A percentile compares a stretch with the other conserved stretches of the same genome.
These are phyloP conservation scores for Crematogaster levior DNA, from an alignment of 2,888 invertebrate genomes.

Conservation along the genomic window DNA sequence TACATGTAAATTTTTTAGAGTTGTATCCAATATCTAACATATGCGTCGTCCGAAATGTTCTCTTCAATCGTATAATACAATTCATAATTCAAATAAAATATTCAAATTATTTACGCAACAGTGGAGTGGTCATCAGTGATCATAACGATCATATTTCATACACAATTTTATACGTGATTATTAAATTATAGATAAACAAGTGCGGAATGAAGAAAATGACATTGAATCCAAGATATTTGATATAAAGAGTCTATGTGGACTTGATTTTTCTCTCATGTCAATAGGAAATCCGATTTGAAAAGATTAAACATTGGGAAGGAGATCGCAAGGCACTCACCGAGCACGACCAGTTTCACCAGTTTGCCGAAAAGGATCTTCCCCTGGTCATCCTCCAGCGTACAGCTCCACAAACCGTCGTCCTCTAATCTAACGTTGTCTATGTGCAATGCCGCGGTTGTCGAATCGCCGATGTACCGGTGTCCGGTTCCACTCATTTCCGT, in stretches of 20 bases:
- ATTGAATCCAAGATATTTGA: not conserved
- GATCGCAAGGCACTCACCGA: constrained; percentile 87
- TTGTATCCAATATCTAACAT: not conserved
- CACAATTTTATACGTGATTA: not conserved
- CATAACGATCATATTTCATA: not conserved
- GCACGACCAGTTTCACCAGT: constrained; percentile 89
- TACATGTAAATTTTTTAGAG: not conserved
- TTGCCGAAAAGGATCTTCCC: constrained; percentile 89
- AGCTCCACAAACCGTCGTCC: constrained; percentile 91
- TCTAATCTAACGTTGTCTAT: constrained; percentile 88
- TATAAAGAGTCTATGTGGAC: not conserved
- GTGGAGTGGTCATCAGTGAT: not conserved
- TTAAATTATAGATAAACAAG: not conserved
- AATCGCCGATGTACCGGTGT: constrained; percentile 84
- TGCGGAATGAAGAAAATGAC: not conserved
- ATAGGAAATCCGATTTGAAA: constrained; percentile 22
- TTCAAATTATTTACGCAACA: not conserved
- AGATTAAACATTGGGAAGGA: not conserved
- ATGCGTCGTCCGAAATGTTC: not conserved
- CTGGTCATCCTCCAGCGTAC: constrained; percentile 89
- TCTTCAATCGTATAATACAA: not conserved
- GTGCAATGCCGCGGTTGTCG: constrained; percentile 85
- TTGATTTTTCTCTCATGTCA: constrained; percentile 26
- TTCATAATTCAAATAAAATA: not conserved
- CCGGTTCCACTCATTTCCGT: constrained; percentile 85